phyloP scores from a whole-genome alignment of 2,113 vertebrate genomes.

The Natator depressus region DNA sequence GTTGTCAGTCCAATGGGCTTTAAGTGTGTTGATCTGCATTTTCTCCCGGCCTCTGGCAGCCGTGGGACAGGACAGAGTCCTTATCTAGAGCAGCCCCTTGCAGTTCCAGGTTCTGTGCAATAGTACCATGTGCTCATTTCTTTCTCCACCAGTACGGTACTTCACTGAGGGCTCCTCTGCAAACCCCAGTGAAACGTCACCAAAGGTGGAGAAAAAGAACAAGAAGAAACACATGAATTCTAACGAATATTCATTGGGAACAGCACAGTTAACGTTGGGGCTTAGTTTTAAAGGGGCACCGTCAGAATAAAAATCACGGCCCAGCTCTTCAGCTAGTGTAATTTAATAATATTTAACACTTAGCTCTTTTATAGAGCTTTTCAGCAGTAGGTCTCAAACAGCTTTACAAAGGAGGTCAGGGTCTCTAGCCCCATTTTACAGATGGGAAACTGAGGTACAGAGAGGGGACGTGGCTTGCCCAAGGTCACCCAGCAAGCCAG shows the following conservation, averaged over 20 bases:
- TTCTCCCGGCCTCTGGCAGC: neutral
- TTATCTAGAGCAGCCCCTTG: neutral
- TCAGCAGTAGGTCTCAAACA: neutral
- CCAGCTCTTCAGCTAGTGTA: neutral
- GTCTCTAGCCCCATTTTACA: neutral
- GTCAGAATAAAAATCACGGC: neutral
- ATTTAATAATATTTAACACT: too few relatives aligned
- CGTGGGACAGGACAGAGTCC: too few relatives aligned
- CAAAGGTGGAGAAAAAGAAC: neutral
- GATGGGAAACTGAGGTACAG: neutral
- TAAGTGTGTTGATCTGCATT: neutral
- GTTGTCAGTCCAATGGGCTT: neutral
- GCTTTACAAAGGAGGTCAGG: neutral
- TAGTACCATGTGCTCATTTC: neutral
- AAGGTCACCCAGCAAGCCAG: neutral
- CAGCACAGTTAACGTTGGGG: neutral
- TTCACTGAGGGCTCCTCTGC: neutral
- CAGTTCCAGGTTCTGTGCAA: neutral
- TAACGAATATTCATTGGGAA: neutral
- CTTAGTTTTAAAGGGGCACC: neutral
- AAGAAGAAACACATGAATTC: neutral
- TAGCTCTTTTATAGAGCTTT: neutral
- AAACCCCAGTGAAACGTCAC: neutral
- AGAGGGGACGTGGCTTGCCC: neutral
- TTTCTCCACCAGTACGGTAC: neutral